A percentile compares a stretch with the other conserved stretches of the same genome.
Conservation (phyloP, 2,797 vertebrate species). For the Onychomys torridus region DNA sequence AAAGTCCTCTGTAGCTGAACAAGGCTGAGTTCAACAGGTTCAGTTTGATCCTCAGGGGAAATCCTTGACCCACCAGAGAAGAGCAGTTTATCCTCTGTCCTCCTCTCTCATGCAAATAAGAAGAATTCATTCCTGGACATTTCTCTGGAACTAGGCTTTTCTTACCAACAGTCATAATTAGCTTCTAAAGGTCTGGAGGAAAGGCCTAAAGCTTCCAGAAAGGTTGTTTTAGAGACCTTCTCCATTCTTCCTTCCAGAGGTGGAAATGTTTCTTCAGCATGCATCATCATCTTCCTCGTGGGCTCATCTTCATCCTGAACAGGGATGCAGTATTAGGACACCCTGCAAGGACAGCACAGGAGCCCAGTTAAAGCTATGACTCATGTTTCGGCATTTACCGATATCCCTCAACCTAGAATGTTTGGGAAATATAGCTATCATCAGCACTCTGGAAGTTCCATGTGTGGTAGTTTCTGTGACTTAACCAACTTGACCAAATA, state of each 20-base stretch:
- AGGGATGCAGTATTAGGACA: background rate
- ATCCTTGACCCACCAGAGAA: background rate
- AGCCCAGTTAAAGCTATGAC: background rate
- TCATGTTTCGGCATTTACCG: background rate
- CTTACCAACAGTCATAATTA: background rate
- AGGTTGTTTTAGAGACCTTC: accelerated
- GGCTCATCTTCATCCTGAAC: background rate
- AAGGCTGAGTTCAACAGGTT: background rate
- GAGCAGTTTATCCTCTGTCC: background rate
- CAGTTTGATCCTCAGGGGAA: background rate
- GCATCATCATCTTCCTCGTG: background rate
- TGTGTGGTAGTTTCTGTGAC: too few species aligned
- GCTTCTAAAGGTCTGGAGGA: background rate
- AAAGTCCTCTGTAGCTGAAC: background rate
- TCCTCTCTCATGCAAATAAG: background rate
- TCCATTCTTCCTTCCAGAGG: background rate
- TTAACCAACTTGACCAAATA: too few species aligned
- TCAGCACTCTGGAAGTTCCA: background rate
- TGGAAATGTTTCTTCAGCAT: accelerated
- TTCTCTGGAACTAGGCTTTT: background rate
- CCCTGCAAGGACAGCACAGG: background rate
- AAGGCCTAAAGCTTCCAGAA: background rate
- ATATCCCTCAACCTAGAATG: background rate
- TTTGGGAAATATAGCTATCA: background rate
- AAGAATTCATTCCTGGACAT: background rate